These are phyloP conservation scores for Drosophila guanche DNA, from an alignment of 1,140 invertebrate genomes.

Conservation along the genomic window DNA sequence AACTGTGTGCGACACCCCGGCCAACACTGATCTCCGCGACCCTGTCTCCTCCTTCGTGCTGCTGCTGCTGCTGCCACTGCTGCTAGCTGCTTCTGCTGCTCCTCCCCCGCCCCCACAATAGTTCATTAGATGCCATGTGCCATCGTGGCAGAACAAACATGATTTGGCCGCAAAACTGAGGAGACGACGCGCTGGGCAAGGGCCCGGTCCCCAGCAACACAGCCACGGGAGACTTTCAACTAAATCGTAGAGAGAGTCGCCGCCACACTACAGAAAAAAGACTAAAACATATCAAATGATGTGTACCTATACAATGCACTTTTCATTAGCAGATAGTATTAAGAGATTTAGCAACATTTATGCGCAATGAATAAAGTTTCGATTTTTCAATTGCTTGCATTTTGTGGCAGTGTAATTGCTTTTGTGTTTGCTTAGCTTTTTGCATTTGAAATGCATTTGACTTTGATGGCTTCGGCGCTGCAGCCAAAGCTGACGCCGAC, in stretches of 20 bases:
- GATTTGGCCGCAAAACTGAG: conserved; percentile 67
- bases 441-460: conserved; percentile 47
- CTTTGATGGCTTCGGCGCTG: conserved; percentile 44
- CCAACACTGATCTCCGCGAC: conserved; percentile 31
- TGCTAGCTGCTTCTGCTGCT: conserved; percentile 22
- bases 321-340: no score
- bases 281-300: no score
- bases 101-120: conserved; percentile 67
- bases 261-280: neutral
- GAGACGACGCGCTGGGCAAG: neutral
- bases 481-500: conserved; percentile 23
- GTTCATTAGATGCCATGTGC: conserved; percentile 79
- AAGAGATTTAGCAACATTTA: no score
- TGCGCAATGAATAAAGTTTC: no score
- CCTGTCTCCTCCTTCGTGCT: neutral
- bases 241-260: conserved; percentile 18
- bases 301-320: no score
- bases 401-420: conserved; percentile 3
- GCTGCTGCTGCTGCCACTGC: neutral
- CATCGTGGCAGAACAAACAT: conserved; percentile 79
- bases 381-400: neutral
- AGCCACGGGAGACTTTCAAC: conserved; percentile 19
- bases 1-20: conserved; percentile 54
- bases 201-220: conserved; percentile 14
- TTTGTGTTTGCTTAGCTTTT: conserved; percentile 12